Conservation (phyloP, 2,797 vertebrate genomes). For the Danio choprae region DNA sequence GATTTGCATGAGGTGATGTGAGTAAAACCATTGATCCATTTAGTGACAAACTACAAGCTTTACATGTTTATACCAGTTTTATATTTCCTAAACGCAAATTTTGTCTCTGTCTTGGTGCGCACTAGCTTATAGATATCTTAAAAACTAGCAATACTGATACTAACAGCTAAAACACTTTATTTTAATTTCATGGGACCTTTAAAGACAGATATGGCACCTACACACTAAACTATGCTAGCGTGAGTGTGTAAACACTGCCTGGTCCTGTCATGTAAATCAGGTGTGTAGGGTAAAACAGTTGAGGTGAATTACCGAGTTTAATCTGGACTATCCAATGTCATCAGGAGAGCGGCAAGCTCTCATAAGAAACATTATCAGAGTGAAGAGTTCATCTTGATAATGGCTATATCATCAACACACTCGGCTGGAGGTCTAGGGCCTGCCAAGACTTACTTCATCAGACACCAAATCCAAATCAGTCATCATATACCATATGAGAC, state of each 20-base stretch:
- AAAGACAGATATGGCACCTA: background rate
- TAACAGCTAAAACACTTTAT: no score
- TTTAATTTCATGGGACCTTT: no score
- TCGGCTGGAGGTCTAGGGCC: conserved; percentile 43
- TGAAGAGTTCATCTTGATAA: conserved; percentile 77
- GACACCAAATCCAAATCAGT: conserved; percentile 32
- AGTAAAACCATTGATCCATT: no score
- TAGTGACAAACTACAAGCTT: no score
- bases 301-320: conserved; percentile 66
- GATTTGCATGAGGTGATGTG: no score
- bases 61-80: no score
- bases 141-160: no score
- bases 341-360: conserved; percentile 67
- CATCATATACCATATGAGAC: conserved; percentile 20
- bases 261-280: conserved; percentile 13
- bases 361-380: conserved; percentile 78
- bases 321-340: conserved; percentile 73
- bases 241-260: background rate
- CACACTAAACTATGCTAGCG: background rate
- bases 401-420: conserved; percentile 57
- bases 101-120: no score
- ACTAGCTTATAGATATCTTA: no score
- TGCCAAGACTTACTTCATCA: conserved; percentile 37
- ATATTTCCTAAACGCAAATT: no score
- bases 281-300: conserved; percentile 30